Percentiles rank a stretch among this genome's conserved stretches.
These are phyloP conservation scores for Phalera bucephala DNA, from an alignment of 2,888 invertebrate species.

Conservation along the genomic window DNA sequence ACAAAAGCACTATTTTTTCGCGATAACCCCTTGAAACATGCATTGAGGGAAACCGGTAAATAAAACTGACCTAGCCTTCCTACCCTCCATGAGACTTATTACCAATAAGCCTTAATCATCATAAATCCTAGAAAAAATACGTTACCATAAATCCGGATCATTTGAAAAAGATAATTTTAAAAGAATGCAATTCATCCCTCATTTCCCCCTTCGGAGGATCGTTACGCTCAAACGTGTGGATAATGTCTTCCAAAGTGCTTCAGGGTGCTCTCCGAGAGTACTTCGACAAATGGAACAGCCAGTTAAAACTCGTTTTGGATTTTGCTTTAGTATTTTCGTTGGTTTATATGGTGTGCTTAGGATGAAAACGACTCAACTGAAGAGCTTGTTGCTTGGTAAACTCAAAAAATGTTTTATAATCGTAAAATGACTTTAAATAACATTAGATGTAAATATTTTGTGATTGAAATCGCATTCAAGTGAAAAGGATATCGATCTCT, in stretches of 20 bases:
- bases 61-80: no score
- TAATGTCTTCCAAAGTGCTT: conserved; percentile 52
- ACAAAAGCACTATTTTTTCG: no score
- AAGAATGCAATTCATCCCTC: conserved; percentile 32
- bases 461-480: no score
- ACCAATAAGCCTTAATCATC: neutral
- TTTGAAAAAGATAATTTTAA: conserved; percentile 31
- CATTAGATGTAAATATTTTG: no score
- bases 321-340: conserved; percentile 33
- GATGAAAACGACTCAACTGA: no score
- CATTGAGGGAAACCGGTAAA: no score
- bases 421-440: no score
- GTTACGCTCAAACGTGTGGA: conserved; percentile 61
- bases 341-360: no score
- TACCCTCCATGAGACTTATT: neutral
- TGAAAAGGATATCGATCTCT: no score
- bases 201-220: conserved; percentile 45
- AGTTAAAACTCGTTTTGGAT: conserved; percentile 43
- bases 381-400: no score
- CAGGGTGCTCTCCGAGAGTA: conserved; percentile 41
- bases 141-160: conserved; percentile 29
- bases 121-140: conserved; percentile 13
- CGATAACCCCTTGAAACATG: no score
- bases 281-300: conserved; percentile 46
- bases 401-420: no score